phyloP scores from a whole-genome alignment of 2,113 vertebrate genomes.

The Mohoua ochrocephala region DNA sequence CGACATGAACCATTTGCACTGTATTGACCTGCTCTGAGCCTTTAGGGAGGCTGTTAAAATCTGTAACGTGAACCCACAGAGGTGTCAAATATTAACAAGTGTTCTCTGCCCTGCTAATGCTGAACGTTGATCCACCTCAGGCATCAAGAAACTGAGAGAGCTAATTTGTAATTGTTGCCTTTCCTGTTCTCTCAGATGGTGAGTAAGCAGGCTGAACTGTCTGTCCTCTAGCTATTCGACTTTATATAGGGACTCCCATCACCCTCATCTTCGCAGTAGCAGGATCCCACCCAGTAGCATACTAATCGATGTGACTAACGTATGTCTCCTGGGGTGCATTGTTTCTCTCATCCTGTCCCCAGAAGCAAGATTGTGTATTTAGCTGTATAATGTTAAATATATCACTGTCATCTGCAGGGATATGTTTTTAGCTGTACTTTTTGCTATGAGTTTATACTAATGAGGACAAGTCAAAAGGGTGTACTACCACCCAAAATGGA shows the following conservation, averaged over 20 bases:
- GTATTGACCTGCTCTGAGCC: neutral
- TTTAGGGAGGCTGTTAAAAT: neutral
- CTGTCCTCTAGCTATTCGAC: neutral
- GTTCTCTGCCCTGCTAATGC: neutral
- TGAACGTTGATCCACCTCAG: neutral
- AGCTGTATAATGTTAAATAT: neutral
- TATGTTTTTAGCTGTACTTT: neutral
- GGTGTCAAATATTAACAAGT: neutral
- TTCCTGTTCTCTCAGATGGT: neutral
- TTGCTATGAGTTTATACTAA: neutral
- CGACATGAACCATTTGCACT: neutral
- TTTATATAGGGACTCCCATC: neutral
- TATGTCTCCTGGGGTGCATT: neutral
- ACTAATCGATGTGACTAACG: neutral
- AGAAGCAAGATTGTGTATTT: neutral
- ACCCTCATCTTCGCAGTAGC: neutral
- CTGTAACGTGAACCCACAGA: neutral
- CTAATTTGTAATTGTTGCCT: neutral
- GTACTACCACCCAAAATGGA: neutral
- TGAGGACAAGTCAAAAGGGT: neutral
- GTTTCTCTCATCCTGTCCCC: neutral
- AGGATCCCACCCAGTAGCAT: neutral
- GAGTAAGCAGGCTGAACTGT: neutral
- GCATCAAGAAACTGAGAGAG: neutral
- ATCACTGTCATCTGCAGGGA: neutral